A percentile compares a stretch with the other conserved stretches of the same genome.
These are phyloP conservation scores for Rhagium mordax DNA, from an alignment of 2,888 invertebrate genomes.

Conservation along the genomic window DNA sequence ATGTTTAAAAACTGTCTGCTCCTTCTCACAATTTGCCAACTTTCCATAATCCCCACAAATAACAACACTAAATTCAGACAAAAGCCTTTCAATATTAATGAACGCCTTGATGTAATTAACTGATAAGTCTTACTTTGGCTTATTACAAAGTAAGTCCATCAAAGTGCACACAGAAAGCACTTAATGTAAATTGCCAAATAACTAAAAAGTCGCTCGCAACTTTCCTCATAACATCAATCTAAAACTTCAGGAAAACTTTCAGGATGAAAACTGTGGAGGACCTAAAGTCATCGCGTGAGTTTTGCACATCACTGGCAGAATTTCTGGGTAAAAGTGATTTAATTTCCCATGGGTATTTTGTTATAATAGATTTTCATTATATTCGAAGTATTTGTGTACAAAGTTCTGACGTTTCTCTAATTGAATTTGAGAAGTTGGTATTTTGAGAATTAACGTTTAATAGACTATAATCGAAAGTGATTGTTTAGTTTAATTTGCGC, in stretches of 20 bases:
- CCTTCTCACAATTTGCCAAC: not conserved
- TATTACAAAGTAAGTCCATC: conserved; percentile 56
- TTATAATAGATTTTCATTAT: conserved; percentile 45
- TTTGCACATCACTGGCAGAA: conserved; percentile 41
- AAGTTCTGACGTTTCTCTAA: conserved; percentile 40
- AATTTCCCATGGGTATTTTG: conserved; percentile 39
- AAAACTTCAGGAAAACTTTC: conserved; percentile 52
- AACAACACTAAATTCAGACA: conserved; percentile 10
- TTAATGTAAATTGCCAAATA: conserved; percentile 63
- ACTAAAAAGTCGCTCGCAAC: conserved; percentile 61
- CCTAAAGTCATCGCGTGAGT: conserved; percentile 36
- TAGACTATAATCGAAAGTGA: not conserved
- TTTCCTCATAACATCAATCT: conserved; percentile 63
- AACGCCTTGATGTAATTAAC: conserved; percentile 56
- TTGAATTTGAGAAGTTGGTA: conserved; percentile 36
- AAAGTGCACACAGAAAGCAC: conserved; percentile 55
- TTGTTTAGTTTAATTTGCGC: not conserved
- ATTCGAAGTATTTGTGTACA: conserved; percentile 36
- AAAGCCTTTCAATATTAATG: conserved; percentile 53
- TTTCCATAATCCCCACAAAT: conserved; percentile 1
- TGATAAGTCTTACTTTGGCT: conserved; percentile 52
- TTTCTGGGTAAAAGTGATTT: conserved; percentile 40
- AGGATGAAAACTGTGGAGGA: conserved; percentile 29
- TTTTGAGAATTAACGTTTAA: conserved; percentile 26
- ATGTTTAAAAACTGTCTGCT: too few relatives aligned